A percentile compares a stretch with the other conserved stretches of the same genome.
Evolutionary conservation across 2,113 vertebrate genomes (phyloP).

Genomic region (Labrus mixtus): DNA sequence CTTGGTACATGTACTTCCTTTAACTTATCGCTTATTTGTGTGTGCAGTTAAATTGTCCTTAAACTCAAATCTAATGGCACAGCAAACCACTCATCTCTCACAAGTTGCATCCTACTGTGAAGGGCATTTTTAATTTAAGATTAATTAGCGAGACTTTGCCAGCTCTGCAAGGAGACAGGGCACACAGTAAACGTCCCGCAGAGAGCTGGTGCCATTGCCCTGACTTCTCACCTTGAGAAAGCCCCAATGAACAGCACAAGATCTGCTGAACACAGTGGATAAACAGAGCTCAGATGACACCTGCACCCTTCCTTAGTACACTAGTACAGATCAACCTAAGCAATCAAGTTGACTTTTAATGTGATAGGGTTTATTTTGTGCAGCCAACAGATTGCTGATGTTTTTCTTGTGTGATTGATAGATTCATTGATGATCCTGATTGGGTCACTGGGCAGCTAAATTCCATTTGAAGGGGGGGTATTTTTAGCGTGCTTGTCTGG

Average conservation of each 20-base stretch:
- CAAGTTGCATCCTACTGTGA: constrained; percentile 24
- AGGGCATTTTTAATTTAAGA: constrained; percentile 51
- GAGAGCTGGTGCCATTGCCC: constrained; percentile 52
- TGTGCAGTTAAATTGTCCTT: not conserved
- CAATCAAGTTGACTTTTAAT: too few species aligned
- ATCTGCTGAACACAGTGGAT: constrained; percentile 63
- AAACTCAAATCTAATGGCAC: not conserved
- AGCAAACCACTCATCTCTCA: not conserved
- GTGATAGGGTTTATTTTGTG: not conserved
- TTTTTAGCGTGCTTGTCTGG: constrained; percentile 63
- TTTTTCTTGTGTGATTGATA: constrained; percentile 16
- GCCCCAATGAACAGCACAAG: constrained; percentile 46
- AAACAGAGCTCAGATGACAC: constrained; percentile 55
- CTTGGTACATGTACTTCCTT: not conserved
- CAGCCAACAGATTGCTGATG: not conserved
- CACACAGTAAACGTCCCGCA: constrained; percentile 37
- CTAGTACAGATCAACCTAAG: too few species aligned
- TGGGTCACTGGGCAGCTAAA: constrained; percentile 51
- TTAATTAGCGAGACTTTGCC: constrained; percentile 55
- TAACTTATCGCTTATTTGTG: too few species aligned
- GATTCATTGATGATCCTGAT: constrained; percentile 40
- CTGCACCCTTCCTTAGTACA: constrained; percentile 20
- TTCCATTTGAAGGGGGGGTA: constrained; percentile 49
- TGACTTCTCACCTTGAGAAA: constrained; percentile 70
- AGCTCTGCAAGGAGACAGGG: constrained; percentile 49